These are phyloP conservation scores for Miichthys miiuy DNA, from an alignment of 2,797 vertebrate species.

Conservation along the genomic window DNA sequence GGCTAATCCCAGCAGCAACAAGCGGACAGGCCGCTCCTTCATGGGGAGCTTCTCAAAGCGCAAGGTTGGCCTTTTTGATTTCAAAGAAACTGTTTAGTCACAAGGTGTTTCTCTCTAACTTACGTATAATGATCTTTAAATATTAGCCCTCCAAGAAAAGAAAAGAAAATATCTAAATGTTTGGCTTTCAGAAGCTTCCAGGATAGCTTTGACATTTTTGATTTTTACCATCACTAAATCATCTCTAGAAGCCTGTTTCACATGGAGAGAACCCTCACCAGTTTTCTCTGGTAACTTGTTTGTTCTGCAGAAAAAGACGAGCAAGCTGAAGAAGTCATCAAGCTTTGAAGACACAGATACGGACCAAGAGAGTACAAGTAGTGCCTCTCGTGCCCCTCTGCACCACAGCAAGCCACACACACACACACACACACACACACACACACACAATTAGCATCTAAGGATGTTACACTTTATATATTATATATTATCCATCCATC, in stretches of 20 bases:
- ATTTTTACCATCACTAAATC: not conserved
- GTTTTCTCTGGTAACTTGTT: not conserved
- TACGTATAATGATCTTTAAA: too few species aligned
- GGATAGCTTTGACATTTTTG: not conserved
- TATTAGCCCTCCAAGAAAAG: too few species aligned
- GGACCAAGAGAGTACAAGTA: slow-evolving; percentile 88
- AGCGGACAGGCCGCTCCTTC: slow-evolving; percentile 85
- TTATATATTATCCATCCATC: too few species aligned
- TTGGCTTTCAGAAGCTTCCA: not conserved
- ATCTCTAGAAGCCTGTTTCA: not conserved
- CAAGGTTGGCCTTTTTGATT: slow-evolving; percentile 84
- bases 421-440: not conserved
- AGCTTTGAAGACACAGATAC: slow-evolving; percentile 93
- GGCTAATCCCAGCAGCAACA: slow-evolving; percentile 80
- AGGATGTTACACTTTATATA: too few species aligned
- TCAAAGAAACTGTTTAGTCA: too few species aligned
- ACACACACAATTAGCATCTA: too few species aligned
- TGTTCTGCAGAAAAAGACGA: slow-evolving; percentile 90
- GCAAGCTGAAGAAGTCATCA: slow-evolving; percentile 90
- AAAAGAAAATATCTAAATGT: too few species aligned
- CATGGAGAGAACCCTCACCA: not conserved
- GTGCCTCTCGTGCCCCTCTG: slow-evolving; percentile 83
- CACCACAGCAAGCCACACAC: slow-evolving; percentile 86
- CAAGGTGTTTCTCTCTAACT: too few species aligned
- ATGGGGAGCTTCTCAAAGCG: slow-evolving; percentile 94